phyloP scores from a whole-genome alignment of 2,888 invertebrate species.

The Volucella bombylans region DNA sequence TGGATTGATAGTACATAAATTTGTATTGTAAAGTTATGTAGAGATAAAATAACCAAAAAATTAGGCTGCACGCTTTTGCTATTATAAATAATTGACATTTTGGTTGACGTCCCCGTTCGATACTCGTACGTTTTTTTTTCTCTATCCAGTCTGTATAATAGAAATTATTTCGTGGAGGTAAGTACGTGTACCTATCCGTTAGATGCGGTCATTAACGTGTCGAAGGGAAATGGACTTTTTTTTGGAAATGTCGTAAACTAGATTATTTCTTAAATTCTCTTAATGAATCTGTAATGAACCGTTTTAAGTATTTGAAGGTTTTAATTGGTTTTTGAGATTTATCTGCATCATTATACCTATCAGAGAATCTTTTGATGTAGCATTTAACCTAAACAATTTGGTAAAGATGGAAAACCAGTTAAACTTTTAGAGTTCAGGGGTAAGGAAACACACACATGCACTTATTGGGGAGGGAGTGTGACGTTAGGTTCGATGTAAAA shows the following conservation, averaged over 20 bases:
- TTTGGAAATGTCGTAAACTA: slow-evolving; percentile 51
- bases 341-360: slow-evolving; percentile 48
- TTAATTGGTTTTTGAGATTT: slow-evolving; percentile 64
- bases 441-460: too few relatives aligned
- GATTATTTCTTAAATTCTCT: slow-evolving; percentile 65
- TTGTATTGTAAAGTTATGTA: slow-evolving; percentile 57
- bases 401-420: not conserved
- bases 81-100: slow-evolving; percentile 47
- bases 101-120: slow-evolving; percentile 34
- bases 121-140: not conserved
- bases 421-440: not conserved
- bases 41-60: slow-evolving; percentile 55
- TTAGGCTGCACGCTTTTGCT: slow-evolving; percentile 69
- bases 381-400: slow-evolving; percentile 38
- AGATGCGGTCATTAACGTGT: slow-evolving; percentile 68
- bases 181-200: slow-evolving; percentile 50
- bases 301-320: slow-evolving; percentile 52
- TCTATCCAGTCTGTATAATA: not conserved
- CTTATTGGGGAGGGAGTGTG: too few relatives aligned
- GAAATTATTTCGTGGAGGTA: slow-evolving; percentile 23
- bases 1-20: slow-evolving; percentile 52
- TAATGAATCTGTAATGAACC: slow-evolving; percentile 70
- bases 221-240: slow-evolving; percentile 59
- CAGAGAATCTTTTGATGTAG: slow-evolving; percentile 35
- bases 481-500: too few relatives aligned